A percentile compares a stretch with the other conserved stretches of the same genome.
Conservation (phyloP, 2,113 vertebrate genomes). For the Pomatostomus ruficeps region DNA sequence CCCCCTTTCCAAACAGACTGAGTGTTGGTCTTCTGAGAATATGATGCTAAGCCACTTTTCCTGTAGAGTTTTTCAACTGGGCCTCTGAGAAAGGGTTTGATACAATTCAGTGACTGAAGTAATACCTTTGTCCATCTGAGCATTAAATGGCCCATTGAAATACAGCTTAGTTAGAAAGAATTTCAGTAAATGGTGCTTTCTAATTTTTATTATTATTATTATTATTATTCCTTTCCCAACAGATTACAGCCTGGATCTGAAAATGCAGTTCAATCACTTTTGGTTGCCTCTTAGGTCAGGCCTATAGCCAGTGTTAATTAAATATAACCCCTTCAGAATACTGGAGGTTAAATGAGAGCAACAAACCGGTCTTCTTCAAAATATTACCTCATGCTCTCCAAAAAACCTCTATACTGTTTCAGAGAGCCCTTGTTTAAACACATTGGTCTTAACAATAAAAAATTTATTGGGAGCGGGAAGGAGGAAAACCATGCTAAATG, state of each 20-base stretch:
- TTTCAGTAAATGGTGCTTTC: conserved; percentile 73
- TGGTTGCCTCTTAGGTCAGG: conserved; percentile 80
- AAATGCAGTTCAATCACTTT: conserved; percentile 80
- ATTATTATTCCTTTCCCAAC: conserved; percentile 64
- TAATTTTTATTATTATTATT: conserved; percentile 52
- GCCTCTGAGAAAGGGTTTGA: conserved; percentile 75
- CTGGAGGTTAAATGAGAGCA: conserved; percentile 81
- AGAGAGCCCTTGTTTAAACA: background rate
- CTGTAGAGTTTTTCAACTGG: conserved; percentile 73
- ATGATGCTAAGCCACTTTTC: conserved; percentile 72
- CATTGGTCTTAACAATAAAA: conserved; percentile 39
- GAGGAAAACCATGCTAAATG: background rate
- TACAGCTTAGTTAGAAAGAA: conserved; percentile 79
- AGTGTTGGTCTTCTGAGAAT: conserved; percentile 68
- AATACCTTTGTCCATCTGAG: conserved; percentile 86
- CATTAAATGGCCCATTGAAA: conserved; percentile 83
- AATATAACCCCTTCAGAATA: conserved; percentile 84
- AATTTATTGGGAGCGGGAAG: background rate
- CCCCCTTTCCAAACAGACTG: conserved; percentile 43
- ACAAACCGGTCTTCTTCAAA: conserved; percentile 29
- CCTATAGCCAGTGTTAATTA: conserved; percentile 88
- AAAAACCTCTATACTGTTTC: too few species aligned
- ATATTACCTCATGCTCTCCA: conserved; percentile 39
- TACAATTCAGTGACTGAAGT: conserved; percentile 79
- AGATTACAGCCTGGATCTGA: conserved; percentile 72